A percentile compares a stretch with the other conserved stretches of the same genome.
These are phyloP conservation scores for Oriolus oriolus DNA, from an alignment of 2,113 vertebrate species.

Conservation along the genomic window DNA sequence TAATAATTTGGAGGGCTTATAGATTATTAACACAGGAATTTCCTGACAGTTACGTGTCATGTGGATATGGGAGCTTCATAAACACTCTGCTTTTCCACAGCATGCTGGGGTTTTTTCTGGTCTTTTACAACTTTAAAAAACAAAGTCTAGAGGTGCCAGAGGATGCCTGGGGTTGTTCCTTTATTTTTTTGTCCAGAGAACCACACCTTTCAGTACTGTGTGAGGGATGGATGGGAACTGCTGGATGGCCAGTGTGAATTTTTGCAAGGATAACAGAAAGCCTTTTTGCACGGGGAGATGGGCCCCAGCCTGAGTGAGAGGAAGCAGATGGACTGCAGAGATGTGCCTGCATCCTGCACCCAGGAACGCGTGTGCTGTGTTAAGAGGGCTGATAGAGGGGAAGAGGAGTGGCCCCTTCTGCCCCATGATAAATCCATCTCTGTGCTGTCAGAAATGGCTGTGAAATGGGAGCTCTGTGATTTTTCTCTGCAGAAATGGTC, in stretches of 20 bases:
- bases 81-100: neutral
- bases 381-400: neutral
- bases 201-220: neutral
- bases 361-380: neutral
- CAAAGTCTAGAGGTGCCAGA: neutral
- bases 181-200: fast-evolving
- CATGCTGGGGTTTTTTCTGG: neutral
- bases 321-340: neutral
- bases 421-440: neutral
- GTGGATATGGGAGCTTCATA: neutral
- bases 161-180: neutral
- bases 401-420: neutral
- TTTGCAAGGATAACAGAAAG: neutral
- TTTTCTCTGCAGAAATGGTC: neutral
- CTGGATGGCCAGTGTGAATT: neutral
- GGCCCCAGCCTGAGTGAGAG: neutral
- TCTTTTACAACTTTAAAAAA: neutral
- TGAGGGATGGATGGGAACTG: neutral
- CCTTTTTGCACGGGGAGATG: neutral
- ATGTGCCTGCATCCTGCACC: neutral
- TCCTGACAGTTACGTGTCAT: neutral
- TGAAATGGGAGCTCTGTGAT: neutral
- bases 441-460: neutral
- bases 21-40: neutral
- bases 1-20: neutral